Percentiles rank a stretch among this genome's conserved stretches.
These are phyloP conservation scores for Alectura lathami DNA, from an alignment of 2,113 vertebrate genomes.

Conservation along the genomic window DNA sequence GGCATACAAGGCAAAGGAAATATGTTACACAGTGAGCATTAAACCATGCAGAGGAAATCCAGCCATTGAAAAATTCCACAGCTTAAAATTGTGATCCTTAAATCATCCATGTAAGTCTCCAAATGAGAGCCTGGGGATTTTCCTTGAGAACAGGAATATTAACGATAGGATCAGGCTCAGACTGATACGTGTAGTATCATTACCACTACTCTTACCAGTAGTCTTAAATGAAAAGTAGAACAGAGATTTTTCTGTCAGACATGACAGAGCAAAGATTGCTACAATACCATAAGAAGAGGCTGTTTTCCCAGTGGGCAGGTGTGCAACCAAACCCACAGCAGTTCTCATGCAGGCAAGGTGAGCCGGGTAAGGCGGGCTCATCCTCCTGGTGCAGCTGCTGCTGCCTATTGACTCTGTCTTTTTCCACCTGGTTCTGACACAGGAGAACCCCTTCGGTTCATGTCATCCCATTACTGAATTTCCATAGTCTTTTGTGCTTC, in stretches of 20 bases:
- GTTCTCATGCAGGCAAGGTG: background rate
- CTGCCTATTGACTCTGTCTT: background rate
- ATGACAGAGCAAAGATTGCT: background rate
- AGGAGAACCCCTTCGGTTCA: background rate
- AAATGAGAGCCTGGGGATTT: background rate
- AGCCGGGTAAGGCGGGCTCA: background rate
- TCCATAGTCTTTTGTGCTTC: background rate
- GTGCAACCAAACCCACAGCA: background rate
- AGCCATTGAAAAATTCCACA: background rate
- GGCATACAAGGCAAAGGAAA: rapidly evolving
- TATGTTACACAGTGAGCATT: background rate
- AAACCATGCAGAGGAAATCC: background rate
- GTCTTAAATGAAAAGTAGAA: background rate
- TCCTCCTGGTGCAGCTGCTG: background rate
- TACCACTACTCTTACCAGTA: background rate
- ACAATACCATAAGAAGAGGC: background rate
- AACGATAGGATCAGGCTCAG: background rate
- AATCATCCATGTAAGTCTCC: background rate
- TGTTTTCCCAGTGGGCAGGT: background rate
- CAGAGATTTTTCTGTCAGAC: background rate
- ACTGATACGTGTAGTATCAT: background rate
- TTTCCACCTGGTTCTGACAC: background rate
- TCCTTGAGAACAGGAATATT: background rate
- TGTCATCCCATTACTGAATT: background rate
- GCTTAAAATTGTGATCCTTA: background rate